Base-by-base conservation (phyloP, 2,113 vertebrate species). In the Grus americana region DNA sequence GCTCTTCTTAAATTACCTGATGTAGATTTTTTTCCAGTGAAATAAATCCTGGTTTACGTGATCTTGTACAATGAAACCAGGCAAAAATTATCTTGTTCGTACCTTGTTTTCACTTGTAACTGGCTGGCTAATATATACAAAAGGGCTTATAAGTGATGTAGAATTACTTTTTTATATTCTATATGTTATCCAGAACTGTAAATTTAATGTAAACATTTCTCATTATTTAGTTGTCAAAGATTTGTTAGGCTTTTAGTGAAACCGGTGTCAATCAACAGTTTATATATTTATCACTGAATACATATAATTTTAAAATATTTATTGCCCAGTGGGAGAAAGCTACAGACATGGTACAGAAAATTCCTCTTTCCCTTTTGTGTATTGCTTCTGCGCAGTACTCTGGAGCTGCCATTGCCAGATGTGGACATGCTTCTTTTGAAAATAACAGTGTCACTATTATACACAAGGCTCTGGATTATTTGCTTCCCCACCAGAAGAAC, bases 361-460 rank as follows among this genome's bases (percentile, higher is more conserved):
- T 93, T 94, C 86, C 42, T 80, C 62, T 90, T 93, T 97, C 71
- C 66, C 87, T 27, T 91, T 80, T 75, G 86, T 95, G 85, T 79
- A 67, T 97, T 97, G 38, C 92, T 95, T 98, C 88, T 96, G 68
- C 65, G 2, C 4, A 5, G 71, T 96, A 55, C 95, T 94, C 76
- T 96, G 88, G 90, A 95, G 79, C 93, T 96, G 83, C 89, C 70
- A 40, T 63, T 98, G 92, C 97, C 97, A 98, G 97, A 98, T 98
- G 93, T 98, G 94, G 97, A 98, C 94, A 98, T 97, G 97, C 94
- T 98, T 98, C 97, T 96, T 94, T 97, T 96, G 97, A 96, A 97
- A 98, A 97, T 97, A 98, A 98, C 97, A 98, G 95, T 97, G 65
- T 97, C 80, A 34, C 90, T 97, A 6, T 97, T 98, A 91, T 94